phyloP scores from a whole-genome alignment of 2,888 invertebrate genomes.

The Ctenicera cuprea region DNA sequence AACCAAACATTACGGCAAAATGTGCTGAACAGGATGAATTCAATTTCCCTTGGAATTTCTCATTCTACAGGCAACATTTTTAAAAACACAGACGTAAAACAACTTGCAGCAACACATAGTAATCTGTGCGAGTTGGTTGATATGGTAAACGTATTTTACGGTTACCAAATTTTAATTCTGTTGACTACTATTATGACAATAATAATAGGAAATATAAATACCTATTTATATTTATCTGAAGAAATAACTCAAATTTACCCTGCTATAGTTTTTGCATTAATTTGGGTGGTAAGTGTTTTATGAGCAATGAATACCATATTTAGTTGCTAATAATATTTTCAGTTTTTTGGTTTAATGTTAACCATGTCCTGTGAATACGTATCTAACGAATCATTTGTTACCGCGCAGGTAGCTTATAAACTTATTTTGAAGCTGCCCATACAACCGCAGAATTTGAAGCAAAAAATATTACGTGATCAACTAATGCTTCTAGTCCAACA shows the following conservation, averaged over 20 bases:
- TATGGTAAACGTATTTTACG: background rate
- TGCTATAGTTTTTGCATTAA: too few species aligned
- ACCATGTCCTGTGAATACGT: background rate
- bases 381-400: background rate
- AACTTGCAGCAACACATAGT: background rate
- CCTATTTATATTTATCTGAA: too few species aligned
- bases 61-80: background rate
- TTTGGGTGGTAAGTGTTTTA: conserved; percentile 8
- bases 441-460: too few species aligned
- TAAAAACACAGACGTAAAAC: background rate
- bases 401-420: background rate
- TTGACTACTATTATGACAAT: background rate
- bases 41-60: background rate
- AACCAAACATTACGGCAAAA: background rate
- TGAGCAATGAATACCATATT: background rate
- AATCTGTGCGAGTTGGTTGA: background rate
- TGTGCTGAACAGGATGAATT: background rate
- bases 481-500: background rate
- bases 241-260: too few species aligned
- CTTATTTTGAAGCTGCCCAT: background rate
- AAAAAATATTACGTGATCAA: background rate
- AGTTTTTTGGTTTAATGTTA: background rate
- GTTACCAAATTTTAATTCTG: background rate
- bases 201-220: background rate
- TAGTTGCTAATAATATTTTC: background rate